Conservation (phyloP, 2,888 invertebrate genomes). For the Lasioglossum morio region DNA sequence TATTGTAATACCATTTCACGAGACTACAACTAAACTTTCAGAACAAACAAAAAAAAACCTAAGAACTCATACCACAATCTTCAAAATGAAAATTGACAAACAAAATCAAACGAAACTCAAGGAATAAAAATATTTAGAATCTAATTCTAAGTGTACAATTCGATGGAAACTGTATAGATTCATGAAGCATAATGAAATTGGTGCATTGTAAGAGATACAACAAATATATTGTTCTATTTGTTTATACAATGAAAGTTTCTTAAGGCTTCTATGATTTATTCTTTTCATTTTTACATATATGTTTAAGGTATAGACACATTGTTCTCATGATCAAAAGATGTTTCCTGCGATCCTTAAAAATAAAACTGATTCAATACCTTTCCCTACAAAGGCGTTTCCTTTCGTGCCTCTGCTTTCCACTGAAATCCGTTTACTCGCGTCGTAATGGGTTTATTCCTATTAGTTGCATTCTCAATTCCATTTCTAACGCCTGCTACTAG, state of each 20-base stretch:
- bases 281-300: conserved; percentile 7
- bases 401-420: conserved; percentile 88
- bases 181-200: conserved; percentile 47
- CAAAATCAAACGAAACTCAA: conserved; percentile 34
- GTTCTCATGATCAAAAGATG: conserved; percentile 22
- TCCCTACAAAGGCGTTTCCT: conserved; percentile 91
- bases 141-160: conserved; percentile 54
- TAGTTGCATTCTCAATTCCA: conserved; percentile 88
- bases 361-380: conserved; percentile 72
- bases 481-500: conserved; percentile 92
- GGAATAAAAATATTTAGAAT: conserved; percentile 35
- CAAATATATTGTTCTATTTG: conserved; percentile 34
- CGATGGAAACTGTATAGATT: conserved; percentile 43
- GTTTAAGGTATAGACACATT: conserved; percentile 27
- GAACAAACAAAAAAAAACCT: conserved; percentile 17
- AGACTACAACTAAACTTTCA: conserved; percentile 24
- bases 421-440: conserved; percentile 90
- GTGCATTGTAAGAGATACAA: conserved; percentile 46
- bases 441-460: conserved; percentile 84
- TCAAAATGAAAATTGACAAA: conserved; percentile 36
- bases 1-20: conserved; percentile 31
- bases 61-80: conserved; percentile 37
- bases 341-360: conserved; percentile 26
- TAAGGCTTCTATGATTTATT: conserved; percentile 37
- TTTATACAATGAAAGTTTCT: conserved; percentile 38